A percentile compares a stretch with the other conserved stretches of the same genome.
Conservation (phyloP, 2,113 vertebrate species). For the Clarias gariepinus region DNA sequence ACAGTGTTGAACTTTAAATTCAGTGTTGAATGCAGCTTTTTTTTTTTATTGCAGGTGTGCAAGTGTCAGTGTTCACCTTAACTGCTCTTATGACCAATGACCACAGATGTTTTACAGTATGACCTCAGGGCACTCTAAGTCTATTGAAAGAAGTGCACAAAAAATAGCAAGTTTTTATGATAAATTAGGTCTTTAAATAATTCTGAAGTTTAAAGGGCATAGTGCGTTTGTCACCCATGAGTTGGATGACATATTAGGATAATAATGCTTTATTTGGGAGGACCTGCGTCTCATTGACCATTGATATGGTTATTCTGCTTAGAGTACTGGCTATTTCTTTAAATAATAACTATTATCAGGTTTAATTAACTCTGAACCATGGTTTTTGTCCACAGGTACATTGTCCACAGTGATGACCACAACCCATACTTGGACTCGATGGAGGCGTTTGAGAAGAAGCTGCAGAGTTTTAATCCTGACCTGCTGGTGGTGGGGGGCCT, state of each 20-base stretch:
- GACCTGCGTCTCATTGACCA: not conserved
- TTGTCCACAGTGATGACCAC: slow-evolving; percentile 80
- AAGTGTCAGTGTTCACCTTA: not conserved
- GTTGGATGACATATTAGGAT: not conserved
- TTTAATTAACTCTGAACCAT: not conserved
- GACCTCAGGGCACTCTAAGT: not conserved
- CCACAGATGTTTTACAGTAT: not conserved
- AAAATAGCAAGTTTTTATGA: not conserved
- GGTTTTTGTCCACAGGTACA: slow-evolving; percentile 68
- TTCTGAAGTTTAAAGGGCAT: not conserved
- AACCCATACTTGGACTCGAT: slow-evolving; percentile 80
- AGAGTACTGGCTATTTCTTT: not conserved
- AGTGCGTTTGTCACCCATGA: not conserved
- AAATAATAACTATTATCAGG: not conserved
- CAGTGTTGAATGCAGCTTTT: not conserved
- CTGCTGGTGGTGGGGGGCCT: slow-evolving; percentile 79
- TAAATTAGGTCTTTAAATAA: not conserved
- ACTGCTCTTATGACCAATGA: not conserved
- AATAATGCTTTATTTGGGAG: not conserved
- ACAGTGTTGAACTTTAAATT: not conserved
- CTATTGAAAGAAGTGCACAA: not conserved
- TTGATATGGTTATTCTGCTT: not conserved
- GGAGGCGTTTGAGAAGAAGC: slow-evolving; percentile 74
- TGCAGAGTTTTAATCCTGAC: slow-evolving; percentile 71
- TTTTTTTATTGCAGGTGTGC: too few species aligned